Percentiles rank a stretch among this genome's conserved stretches.
These are phyloP conservation scores for Echinops telfairi DNA, from an alignment of 2,113 vertebrate species.

Conservation along the genomic window DNA sequence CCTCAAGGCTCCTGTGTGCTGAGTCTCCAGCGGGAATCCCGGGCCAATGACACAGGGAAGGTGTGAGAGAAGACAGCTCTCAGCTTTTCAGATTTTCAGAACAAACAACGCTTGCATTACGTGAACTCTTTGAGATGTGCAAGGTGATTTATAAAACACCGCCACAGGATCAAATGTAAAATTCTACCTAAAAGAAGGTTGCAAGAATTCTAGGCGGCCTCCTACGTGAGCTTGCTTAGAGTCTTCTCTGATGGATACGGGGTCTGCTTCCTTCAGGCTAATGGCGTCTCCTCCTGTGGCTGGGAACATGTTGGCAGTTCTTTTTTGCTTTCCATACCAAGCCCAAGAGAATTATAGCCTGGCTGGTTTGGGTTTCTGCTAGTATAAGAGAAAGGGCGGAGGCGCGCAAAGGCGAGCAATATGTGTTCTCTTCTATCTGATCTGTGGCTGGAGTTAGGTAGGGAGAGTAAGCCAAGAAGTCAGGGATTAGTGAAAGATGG, in stretches of 20 bases:
- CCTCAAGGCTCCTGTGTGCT: not conserved
- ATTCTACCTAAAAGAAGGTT: slow-evolving; percentile 12
- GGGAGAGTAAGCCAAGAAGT: not conserved
- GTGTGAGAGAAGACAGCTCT: not conserved
- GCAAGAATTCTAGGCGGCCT: not conserved
- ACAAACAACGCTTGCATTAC: not conserved
- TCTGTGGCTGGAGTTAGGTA: not conserved
- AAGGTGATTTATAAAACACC: not conserved
- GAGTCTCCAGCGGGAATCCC: not conserved
- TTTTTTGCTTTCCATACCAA: not conserved
- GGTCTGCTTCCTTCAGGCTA: not conserved
- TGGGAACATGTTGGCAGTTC: not conserved
- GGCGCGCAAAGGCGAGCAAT: not conserved
- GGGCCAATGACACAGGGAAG: not conserved
- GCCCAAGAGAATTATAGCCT: not conserved
- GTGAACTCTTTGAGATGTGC: not conserved
- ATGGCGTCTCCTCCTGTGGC: not conserved
- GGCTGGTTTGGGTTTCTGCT: not conserved
- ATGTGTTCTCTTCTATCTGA: not conserved
- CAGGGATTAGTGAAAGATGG: not conserved
- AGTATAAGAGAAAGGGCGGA: not conserved
- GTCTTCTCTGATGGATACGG: not conserved
- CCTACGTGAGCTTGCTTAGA: not conserved
- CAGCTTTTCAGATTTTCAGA: not conserved
- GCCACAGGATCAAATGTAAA: not conserved